Percentiles rank a stretch among this genome's conserved stretches.
These are phyloP conservation scores for Hassar affinis DNA, from an alignment of 2,113 vertebrate genomes.

Conservation along the genomic window DNA sequence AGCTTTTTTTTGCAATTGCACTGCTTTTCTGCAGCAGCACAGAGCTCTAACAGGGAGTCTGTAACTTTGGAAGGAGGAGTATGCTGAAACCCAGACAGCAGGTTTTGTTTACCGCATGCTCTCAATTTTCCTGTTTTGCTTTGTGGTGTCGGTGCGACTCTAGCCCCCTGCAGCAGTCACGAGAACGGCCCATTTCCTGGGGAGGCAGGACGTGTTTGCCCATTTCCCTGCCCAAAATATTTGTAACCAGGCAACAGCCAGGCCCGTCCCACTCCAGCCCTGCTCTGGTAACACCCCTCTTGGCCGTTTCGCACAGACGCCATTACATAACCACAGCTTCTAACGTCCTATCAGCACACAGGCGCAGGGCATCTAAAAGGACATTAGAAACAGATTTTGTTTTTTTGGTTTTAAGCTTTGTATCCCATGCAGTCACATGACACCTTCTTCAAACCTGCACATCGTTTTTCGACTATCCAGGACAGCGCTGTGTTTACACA, in stretches of 20 bases:
- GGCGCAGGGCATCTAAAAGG: slow-evolving; percentile 58
- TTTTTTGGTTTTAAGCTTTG: neutral
- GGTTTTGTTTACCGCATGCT: slow-evolving; percentile 45
- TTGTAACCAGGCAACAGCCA: slow-evolving; percentile 75
- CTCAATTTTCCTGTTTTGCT: slow-evolving; percentile 39
- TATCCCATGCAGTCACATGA: neutral
- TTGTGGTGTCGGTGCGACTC: slow-evolving; percentile 36
- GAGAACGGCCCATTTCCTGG: slow-evolving; percentile 69
- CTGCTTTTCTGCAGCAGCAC: neutral
- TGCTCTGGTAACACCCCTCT: slow-evolving; percentile 70
- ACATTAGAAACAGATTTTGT: neutral
- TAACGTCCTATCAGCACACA: slow-evolving; percentile 56
- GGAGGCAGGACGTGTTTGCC: slow-evolving; percentile 71
- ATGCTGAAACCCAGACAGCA: slow-evolving; percentile 8
- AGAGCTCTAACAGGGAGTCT: neutral
- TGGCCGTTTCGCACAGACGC: slow-evolving; percentile 63
- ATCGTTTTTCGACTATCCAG: slow-evolving; percentile 9
- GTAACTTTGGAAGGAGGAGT: neutral
- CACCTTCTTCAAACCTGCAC: neutral
- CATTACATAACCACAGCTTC: slow-evolving; percentile 65
- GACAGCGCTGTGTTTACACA: slow-evolving; percentile 7
- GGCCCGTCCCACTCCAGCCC: slow-evolving; percentile 66
- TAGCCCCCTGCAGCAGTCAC: slow-evolving; percentile 60
- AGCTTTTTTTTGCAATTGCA: too few species aligned
- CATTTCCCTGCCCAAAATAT: slow-evolving; percentile 76